Conservation (phyloP, 2,797 vertebrate genomes). For the Chelon labrosus region DNA sequence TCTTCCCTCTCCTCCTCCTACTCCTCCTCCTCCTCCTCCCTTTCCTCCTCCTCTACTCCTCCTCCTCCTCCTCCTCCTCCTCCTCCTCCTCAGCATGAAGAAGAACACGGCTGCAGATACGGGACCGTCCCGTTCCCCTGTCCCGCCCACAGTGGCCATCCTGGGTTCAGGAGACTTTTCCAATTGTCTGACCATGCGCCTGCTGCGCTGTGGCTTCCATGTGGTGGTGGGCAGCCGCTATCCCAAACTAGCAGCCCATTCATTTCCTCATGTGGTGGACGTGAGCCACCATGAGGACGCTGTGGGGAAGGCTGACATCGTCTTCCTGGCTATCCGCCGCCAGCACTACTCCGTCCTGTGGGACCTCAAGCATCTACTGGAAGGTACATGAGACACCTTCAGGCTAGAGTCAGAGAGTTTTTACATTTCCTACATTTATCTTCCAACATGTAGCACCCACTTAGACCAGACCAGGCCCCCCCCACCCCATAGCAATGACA, state of each 20-base stretch:
- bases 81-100: slow-evolving; percentile 72
- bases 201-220: slow-evolving; percentile 91
- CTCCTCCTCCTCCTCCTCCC: no score
- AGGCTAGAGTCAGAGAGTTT: background rate
- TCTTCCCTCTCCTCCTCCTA: no score
- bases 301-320: slow-evolving; percentile 88
- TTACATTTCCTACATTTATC: no score
- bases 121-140: slow-evolving; percentile 24
- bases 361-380: slow-evolving; percentile 93
- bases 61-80: slow-evolving; percentile 54
- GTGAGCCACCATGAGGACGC: slow-evolving; percentile 97
- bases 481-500: no score
- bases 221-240: slow-evolving; percentile 95
- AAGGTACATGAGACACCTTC: slow-evolving; percentile 55
- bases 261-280: slow-evolving; percentile 95
- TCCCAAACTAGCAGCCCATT: slow-evolving; percentile 91
- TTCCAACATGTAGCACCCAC: no score
- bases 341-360: slow-evolving; percentile 94
- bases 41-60: slow-evolving; percentile 62
- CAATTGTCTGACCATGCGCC: slow-evolving; percentile 90
- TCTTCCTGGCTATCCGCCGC: slow-evolving; percentile 94
- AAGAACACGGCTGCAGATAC: slow-evolving; percentile 74
- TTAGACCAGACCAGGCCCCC: no score
- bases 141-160: slow-evolving; percentile 85
- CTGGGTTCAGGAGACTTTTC: slow-evolving; percentile 97